These are phyloP conservation scores for Tryphoninae sp. DNA, from an alignment of 2,888 invertebrate genomes.

Conservation along the genomic window DNA sequence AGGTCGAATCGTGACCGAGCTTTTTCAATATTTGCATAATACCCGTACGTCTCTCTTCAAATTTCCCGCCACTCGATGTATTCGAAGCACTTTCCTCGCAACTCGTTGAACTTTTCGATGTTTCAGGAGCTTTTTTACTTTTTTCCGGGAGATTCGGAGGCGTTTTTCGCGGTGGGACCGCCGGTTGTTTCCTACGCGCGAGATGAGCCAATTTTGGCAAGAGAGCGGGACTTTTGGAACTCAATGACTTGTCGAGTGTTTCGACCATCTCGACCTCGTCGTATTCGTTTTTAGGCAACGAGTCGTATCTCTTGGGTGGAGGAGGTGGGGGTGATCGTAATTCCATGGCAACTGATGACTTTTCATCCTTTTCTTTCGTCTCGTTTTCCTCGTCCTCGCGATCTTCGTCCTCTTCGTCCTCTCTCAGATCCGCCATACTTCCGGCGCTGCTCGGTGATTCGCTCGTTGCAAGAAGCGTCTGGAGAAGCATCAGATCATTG, in stretches of 20 bases:
- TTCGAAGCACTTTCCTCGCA: not conserved
- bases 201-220: constrained; percentile 74
- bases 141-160: constrained; percentile 61
- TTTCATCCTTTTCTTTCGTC: constrained; percentile 78
- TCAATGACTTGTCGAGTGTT: constrained; percentile 56
- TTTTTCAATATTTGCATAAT: constrained; percentile 76
- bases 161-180: constrained; percentile 73
- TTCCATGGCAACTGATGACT: constrained; percentile 55
- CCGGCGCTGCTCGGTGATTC: constrained; percentile 85
- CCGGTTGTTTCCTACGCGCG: constrained; percentile 78
- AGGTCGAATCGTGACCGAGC: constrained; percentile 72
- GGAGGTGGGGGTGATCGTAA: constrained; percentile 84
- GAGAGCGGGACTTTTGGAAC: constrained; percentile 74
- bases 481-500: constrained; percentile 85
- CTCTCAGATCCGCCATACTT: constrained; percentile 80
- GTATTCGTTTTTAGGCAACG: constrained; percentile 83
- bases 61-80: constrained; percentile 52
- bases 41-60: constrained; percentile 69
- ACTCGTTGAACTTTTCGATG: not conserved
- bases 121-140: constrained; percentile 58
- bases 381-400: constrained; percentile 79
- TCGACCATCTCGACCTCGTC: constrained; percentile 74
- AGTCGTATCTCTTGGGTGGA: constrained; percentile 86
- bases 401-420: constrained; percentile 80
- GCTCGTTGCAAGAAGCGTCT: constrained; percentile 87